A percentile compares a stretch with the other conserved stretches of the same genome.
Evolutionary conservation across 2,888 invertebrate species (phyloP).

Genomic region (Thymelicus lineola): DNA sequence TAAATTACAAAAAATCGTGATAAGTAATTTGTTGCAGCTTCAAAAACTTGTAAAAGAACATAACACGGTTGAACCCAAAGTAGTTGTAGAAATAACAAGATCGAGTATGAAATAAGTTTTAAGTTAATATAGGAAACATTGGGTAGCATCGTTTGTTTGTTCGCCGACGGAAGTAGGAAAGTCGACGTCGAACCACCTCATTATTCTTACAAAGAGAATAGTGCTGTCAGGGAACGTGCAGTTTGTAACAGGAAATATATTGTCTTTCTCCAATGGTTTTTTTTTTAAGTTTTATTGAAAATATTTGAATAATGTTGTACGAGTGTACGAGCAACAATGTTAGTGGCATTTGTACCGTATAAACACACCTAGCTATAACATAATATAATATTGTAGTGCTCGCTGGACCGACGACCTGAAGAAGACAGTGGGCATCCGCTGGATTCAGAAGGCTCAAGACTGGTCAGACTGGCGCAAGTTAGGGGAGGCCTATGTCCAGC

Average conservation of each 20-base stretch:
- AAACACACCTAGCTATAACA: too few relatives aligned
- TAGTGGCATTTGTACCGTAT: not conserved
- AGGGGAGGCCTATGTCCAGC: too few relatives aligned
- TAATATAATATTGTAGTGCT: too few relatives aligned
- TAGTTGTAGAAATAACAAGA: not conserved
- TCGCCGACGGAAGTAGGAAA: constrained; percentile 14
- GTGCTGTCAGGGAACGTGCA: constrained; percentile 18
- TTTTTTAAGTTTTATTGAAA: constrained; percentile 17
- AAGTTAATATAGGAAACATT: constrained; percentile 6
- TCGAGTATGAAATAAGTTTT: constrained; percentile 5
- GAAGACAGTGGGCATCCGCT: too few relatives aligned
- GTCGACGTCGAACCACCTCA: constrained; percentile 19
- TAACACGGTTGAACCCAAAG: not conserved
- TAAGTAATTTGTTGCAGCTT: too few relatives aligned
- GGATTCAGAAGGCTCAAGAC: too few relatives aligned
- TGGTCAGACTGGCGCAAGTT: too few relatives aligned
- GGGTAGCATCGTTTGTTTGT: constrained; percentile 5
- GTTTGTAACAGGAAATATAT: constrained; percentile 18
- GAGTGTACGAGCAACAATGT: not conserved
- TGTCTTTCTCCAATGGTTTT: constrained; percentile 6
- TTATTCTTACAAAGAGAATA: constrained; percentile 25
- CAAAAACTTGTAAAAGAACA: not conserved
- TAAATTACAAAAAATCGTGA: too few relatives aligned
- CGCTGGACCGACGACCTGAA: too few relatives aligned
- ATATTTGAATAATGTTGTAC: constrained; percentile 5